Conservation (phyloP, 2,797 vertebrate genomes). For the Gobionotothen gibberifrons region DNA sequence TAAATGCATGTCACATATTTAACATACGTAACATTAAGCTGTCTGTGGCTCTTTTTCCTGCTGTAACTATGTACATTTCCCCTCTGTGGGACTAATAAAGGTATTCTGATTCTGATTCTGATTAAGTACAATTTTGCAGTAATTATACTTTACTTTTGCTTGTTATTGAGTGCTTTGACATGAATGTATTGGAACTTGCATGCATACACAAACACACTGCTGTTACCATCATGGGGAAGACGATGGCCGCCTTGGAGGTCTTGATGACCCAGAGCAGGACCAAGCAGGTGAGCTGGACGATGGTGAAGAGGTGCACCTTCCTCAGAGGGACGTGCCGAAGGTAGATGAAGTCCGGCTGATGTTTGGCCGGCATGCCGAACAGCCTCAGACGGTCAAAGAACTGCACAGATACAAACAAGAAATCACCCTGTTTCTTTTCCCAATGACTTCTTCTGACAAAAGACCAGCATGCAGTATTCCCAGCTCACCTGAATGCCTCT, state of each 20-base stretch:
- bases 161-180: too few species aligned
- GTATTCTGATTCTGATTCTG: too few species aligned
- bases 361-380: conserved; percentile 98
- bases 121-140: too few species aligned
- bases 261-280: conserved; percentile 97
- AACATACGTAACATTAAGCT: too few species aligned
- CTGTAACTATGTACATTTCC: too few species aligned
- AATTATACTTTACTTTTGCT: too few species aligned
- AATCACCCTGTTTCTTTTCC: not conserved
- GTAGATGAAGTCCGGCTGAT: conserved; percentile 99
- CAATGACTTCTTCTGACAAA: not conserved
- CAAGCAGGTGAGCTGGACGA: conserved; percentile 94
- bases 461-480: fast-evolving
- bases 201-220: not conserved
- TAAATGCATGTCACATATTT: too few species aligned
- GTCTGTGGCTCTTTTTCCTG: too few species aligned
- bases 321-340: conserved; percentile 97
- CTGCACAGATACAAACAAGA: conserved; percentile 68
- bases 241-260: conserved; percentile 95
- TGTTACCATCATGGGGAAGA: conserved; percentile 99
- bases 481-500: conserved; percentile 94
- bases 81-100: too few species aligned
- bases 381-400: conserved; percentile 96
- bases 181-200: too few species aligned
- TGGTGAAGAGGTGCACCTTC: conserved; percentile 97